These are phyloP conservation scores for Aeoliscus strigatus DNA, from an alignment of 2,797 vertebrate genomes.

Conservation along the genomic window DNA sequence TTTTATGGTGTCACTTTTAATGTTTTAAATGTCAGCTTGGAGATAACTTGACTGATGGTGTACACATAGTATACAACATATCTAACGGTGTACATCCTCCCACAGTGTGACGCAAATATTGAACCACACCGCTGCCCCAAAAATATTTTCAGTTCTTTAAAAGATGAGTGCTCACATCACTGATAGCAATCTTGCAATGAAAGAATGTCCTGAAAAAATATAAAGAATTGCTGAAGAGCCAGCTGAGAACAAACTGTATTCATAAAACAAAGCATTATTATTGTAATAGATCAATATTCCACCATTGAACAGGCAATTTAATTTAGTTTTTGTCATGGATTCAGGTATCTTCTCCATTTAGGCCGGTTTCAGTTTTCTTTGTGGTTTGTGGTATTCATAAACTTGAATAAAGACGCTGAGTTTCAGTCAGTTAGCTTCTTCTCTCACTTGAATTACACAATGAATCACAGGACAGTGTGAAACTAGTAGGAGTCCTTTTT, in stretches of 20 bases:
- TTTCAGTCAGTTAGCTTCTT: background rate
- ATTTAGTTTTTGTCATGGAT: background rate
- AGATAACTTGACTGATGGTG: background rate
- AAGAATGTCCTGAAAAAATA: background rate
- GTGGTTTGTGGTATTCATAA: background rate
- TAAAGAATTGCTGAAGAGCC: too few species aligned
- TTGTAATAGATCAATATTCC: too few species aligned
- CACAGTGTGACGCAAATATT: background rate
- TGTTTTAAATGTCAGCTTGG: constrained; percentile 26
- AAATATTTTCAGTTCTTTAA: constrained; percentile 51
- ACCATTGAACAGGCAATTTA: too few species aligned
- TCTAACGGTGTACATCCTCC: too few species aligned
- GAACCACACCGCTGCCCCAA: background rate
- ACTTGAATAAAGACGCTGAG: background rate
- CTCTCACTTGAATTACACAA: background rate
- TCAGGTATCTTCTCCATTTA: background rate
- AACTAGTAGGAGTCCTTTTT: too few species aligned
- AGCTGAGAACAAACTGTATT: too few species aligned
- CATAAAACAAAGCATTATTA: too few species aligned
- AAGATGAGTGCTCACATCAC: background rate
- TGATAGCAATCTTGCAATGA: background rate
- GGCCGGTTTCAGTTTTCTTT: background rate
- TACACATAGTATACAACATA: background rate
- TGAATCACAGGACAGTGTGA: too few species aligned
- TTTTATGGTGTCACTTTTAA: background rate